Percentiles rank a stretch among this genome's conserved stretches.
Evolutionary conservation across 2,113 vertebrate genomes (phyloP).

Genomic region (Proterorhinus semilunaris): DNA sequence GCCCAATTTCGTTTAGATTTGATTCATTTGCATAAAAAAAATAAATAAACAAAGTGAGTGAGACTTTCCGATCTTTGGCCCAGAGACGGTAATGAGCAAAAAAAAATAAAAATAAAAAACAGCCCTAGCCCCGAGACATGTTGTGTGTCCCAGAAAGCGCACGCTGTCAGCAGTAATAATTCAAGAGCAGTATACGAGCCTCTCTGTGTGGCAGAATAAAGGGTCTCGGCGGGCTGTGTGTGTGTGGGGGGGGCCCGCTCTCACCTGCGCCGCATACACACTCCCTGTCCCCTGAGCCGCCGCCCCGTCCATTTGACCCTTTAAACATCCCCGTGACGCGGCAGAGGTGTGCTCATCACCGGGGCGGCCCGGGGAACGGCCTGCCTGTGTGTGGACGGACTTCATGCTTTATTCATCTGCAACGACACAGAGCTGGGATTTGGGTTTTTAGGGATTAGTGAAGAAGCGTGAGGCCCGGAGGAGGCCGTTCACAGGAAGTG

Average conservation of each 20-base stretch:
- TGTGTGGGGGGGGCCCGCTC: too few species aligned
- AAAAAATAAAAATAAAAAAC: background rate
- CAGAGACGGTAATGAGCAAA: too few species aligned
- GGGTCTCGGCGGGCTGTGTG: too few species aligned
- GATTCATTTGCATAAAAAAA: too few species aligned
- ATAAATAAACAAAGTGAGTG: too few species aligned
- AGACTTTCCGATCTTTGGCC: too few species aligned
- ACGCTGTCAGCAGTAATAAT: background rate
- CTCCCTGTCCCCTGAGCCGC: conserved; percentile 26
- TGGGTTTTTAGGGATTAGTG: too few species aligned
- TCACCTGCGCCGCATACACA: conserved; percentile 4
- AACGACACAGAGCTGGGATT: conserved; percentile 10
- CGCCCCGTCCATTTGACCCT: conserved; percentile 45
- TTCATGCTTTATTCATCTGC: conserved; percentile 43
- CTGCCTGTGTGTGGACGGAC: background rate
- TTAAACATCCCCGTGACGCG: conserved; percentile 46
- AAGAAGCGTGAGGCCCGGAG: too few species aligned
- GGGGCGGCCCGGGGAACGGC: conserved; percentile 9
- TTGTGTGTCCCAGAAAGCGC: background rate
- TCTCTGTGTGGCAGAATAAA: too few species aligned
- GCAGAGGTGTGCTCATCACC: conserved; percentile 38
- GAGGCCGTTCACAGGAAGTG: too few species aligned
- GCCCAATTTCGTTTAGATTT: too few species aligned
- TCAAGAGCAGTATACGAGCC: too few species aligned
- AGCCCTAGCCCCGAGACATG: background rate